Evolutionary conservation across 2,113 vertebrate species (phyloP), one percentile per base, ranked within the genome.

Genomic region (Acanthisitta chloris): DNA sequence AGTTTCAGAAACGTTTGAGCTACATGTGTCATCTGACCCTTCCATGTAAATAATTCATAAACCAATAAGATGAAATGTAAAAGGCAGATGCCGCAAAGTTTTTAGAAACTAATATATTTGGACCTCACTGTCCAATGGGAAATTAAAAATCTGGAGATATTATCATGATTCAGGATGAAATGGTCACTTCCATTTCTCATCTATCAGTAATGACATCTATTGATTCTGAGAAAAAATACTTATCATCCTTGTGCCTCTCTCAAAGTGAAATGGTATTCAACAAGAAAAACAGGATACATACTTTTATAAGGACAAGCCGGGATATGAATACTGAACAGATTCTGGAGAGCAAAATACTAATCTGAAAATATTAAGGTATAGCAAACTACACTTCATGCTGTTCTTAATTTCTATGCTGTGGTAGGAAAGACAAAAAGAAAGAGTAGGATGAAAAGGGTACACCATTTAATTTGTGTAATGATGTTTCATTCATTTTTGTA

Each of bases 21-120:
- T 26, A 14, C 8, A 12, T 46, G 17, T 42, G 12, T 14, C 14
- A 26, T 26, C 14, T 1, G 2, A 2, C 6, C 4, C 26, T 74
- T 71, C 31, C n/a, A 61, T 43, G 31, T 65, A 82, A 89, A 12
- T 74, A 55, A 43, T 84, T 62, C 9, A 70, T 9, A 62, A 61
- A 31, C 1, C 4, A 54, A 4, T 8, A 24, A 38, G 13, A 40
- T 26, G 6, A 65, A 78, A 66, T 21, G 2, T 49, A 31, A 57
- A 66, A 84, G 43, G 3, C 4, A 70, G 25, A 49, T 16, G 2
- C 10, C 16, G 49, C 17, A 42, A 29, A 42, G 3, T 33, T 81
- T 94, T 77, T 11, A 33, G 65, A 81, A 57, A 36, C 2, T 14
- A 40, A 15, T 45, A 5, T 42, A 66, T 58, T 73, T 73, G 9